phyloP scores from a whole-genome alignment of 64 coral and sea anemone genomes.

The Astreopora myriophthalma region DNA sequence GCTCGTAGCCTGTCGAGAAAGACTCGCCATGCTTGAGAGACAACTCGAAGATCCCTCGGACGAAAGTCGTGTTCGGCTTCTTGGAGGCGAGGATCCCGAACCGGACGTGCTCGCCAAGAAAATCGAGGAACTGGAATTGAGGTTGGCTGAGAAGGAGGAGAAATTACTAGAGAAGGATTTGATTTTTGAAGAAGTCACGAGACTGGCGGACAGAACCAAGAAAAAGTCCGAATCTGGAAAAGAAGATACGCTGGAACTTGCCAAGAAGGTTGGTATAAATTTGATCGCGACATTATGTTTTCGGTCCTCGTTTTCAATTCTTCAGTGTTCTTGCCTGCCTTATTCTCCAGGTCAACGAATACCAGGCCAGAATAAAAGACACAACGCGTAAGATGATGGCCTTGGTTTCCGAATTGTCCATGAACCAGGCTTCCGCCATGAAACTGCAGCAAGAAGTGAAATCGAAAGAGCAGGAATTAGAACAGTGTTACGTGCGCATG shows the following conservation, averaged over 20 bases:
- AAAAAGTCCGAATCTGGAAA: slow-evolving; percentile 94
- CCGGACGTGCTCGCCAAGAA: slow-evolving; percentile 87
- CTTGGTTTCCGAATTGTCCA: slow-evolving; percentile 95
- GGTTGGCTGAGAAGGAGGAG: slow-evolving; percentile 95
- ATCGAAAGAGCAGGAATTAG: slow-evolving; percentile 78
- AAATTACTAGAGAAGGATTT: slow-evolving; percentile 97
- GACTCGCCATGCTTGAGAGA: slow-evolving; percentile 79
- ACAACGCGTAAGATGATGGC: slow-evolving; percentile 99
- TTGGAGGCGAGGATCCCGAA: slow-evolving; percentile 89
- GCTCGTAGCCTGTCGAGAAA: slow-evolving; percentile 83
- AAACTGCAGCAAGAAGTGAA: slow-evolving; percentile 97
- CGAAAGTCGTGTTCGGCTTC: slow-evolving; percentile 75
- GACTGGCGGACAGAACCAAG: slow-evolving; percentile 95
- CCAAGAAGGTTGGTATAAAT: slow-evolving; percentile 91
- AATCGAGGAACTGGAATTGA: slow-evolving; percentile 92
- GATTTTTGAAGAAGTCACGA: slow-evolving; percentile 95
- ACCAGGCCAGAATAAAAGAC: slow-evolving; percentile 98
- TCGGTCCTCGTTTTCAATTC: too few relatives aligned
- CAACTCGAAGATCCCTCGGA: slow-evolving; percentile 86
- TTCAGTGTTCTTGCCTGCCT: too few relatives aligned
- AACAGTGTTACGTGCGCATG: slow-evolving; percentile 96
- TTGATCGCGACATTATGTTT: too few relatives aligned
- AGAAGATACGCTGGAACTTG: slow-evolving; percentile 90
- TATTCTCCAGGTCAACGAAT: slow-evolving; percentile 86
- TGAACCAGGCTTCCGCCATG: slow-evolving; percentile 94